phyloP scores from a whole-genome alignment of 2,888 invertebrate species.

The Synanthedon vespiformis region DNA sequence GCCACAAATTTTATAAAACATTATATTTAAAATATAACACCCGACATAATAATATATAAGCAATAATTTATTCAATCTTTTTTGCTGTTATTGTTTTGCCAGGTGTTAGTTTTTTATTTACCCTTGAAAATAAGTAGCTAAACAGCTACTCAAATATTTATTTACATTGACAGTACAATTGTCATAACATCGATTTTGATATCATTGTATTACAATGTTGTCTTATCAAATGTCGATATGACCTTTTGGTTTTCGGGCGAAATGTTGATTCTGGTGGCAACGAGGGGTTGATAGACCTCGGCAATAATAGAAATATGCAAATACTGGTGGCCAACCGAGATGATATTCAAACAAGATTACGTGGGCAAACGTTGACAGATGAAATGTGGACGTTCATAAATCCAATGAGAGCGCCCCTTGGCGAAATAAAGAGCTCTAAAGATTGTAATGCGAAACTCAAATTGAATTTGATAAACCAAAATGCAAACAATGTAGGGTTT shows the following conservation, averaged over 20 bases:
- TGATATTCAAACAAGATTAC: constrained; percentile 52
- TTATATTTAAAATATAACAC: too few species aligned
- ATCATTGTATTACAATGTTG: too few species aligned
- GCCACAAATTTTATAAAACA: too few species aligned
- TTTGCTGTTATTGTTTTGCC: too few species aligned
- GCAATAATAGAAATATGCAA: constrained; percentile 60
- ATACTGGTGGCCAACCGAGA: constrained; percentile 35
- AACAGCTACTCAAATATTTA: too few species aligned
- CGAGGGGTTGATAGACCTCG: constrained; percentile 27
- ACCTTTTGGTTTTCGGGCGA: not conserved
- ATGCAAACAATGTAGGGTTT: not conserved
- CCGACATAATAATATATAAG: too few species aligned
- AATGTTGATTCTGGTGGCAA: constrained; percentile 37
- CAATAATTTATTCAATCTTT: too few species aligned
- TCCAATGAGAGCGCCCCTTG: constrained; percentile 20
- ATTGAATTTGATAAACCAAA: not conserved
- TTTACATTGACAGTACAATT: too few species aligned
- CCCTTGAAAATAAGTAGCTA: too few species aligned
- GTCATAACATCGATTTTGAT: too few species aligned
- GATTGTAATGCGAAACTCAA: not conserved
- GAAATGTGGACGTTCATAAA: constrained; percentile 17
- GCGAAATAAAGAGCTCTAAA: constrained; percentile 7
- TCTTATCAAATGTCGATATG: too few species aligned
- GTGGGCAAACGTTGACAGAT: constrained; percentile 39
- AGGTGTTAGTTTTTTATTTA: too few species aligned